Evolutionary conservation across 2,888 invertebrate species (phyloP).

Genomic region (Ornithoptera alexandrae): DNA sequence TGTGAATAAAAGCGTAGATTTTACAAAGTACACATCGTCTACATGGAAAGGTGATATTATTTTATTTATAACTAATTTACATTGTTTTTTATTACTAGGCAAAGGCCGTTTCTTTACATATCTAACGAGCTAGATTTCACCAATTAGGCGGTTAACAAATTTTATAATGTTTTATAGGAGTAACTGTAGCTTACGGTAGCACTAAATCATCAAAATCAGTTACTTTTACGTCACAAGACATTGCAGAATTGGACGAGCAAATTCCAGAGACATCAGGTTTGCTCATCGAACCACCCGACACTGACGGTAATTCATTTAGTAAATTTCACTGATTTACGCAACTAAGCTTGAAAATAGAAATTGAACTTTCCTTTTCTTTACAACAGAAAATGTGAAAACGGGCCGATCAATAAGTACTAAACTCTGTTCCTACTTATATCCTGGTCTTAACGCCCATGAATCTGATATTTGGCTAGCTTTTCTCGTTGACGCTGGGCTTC

Average conservation of each 20-base stretch:
- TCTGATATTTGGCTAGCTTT: constrained; percentile 68
- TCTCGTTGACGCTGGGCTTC: constrained; percentile 57
- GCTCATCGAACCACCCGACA: constrained; percentile 46
- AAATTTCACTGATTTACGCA: no score
- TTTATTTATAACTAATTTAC: neutral
- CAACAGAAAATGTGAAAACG: constrained; percentile 38
- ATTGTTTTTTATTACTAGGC: no score
- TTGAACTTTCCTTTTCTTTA: neutral
- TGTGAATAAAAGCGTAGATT: constrained; percentile 49
- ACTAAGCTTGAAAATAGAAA: no score
- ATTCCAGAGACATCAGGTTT: constrained; percentile 46
- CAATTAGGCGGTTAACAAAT: neutral
- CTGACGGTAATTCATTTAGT: constrained; percentile 6
- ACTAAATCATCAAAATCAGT: constrained; percentile 68
- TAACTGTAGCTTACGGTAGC: constrained; percentile 37
- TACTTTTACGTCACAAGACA: constrained; percentile 58
- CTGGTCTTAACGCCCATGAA: constrained; percentile 44
- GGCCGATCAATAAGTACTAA: constrained; percentile 52
- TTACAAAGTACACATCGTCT: constrained; percentile 49
- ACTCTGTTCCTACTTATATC: constrained; percentile 40
- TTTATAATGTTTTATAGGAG: constrained; percentile 1
- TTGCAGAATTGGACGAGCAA: constrained; percentile 38
- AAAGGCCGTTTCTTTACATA: no score
- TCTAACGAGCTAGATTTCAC: neutral
- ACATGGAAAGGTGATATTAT: constrained; percentile 51